Percentiles rank a stretch among this genome's conserved stretches.
phyloP scores from a whole-genome alignment of 2,888 invertebrate species.

The Tetragnatha montana region DNA sequence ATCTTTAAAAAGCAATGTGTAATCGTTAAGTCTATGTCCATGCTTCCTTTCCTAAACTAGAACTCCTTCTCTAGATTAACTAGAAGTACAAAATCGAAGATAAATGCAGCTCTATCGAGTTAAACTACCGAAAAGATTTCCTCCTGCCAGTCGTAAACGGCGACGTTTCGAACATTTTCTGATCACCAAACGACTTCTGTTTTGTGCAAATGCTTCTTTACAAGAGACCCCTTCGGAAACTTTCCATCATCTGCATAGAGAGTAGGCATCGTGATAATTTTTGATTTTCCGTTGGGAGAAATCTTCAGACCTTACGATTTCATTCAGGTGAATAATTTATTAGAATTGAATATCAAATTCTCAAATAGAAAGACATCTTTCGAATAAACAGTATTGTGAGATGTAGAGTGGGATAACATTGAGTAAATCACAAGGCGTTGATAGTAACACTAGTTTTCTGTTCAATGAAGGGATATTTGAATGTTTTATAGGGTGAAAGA shows the following conservation, averaged over 20 bases:
- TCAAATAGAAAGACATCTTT: background rate
- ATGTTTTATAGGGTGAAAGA: too few relatives aligned
- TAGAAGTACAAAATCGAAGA: slow-evolving; percentile 20
- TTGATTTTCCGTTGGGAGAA: background rate
- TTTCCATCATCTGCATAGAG: slow-evolving; percentile 6
- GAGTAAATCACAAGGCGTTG: too few relatives aligned
- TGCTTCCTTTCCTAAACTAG: too few relatives aligned
- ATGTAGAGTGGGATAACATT: too few relatives aligned
- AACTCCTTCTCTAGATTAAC: too few relatives aligned
- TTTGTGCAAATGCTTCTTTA: background rate
- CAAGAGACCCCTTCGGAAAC: slow-evolving; percentile 1
- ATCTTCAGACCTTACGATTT: background rate
- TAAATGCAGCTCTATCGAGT: slow-evolving; percentile 37
- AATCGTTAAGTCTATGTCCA: too few relatives aligned
- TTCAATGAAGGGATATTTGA: too few relatives aligned
- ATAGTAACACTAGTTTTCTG: too few relatives aligned
- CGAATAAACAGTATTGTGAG: too few relatives aligned
- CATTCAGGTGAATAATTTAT: background rate
- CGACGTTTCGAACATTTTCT: slow-evolving; percentile 8
- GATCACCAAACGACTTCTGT: slow-evolving; percentile 27
- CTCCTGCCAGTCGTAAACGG: slow-evolving; percentile 19
- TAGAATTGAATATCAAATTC: background rate
- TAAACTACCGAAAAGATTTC: slow-evolving; percentile 49
- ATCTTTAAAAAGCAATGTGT: too few relatives aligned
- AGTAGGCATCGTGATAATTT: slow-evolving; percentile 20